Base-by-base conservation (phyloP, 2,888 invertebrate species). In the Tipula confusa region DNA sequence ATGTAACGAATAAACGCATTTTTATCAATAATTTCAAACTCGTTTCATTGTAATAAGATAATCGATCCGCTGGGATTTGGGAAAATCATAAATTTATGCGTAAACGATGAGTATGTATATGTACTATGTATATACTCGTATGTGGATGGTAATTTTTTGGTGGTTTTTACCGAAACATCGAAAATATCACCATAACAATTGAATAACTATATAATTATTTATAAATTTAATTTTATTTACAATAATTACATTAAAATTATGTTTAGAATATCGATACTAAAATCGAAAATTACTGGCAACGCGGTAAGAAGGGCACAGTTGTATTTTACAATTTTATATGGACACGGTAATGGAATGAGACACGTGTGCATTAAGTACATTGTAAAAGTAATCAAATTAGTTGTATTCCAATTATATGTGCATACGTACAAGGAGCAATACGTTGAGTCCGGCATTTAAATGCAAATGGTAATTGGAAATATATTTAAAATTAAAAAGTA, bases 1-100 rank as follows among this genome's bases (percentile, higher is more conserved):
- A 24, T 64, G 9, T 64, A 64, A 64, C 64, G 64, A 64, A 64
- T 64, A 64, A 64, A 64, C 64, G 64, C 64, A 64, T 64, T 64
- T 64, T 64, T 64, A 64, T 48, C 48, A 48, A 48, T 48, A 48
- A 48, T 48, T 48, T 48, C 48, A 18, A n/a, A 18, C 18, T 48
- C 48, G 48, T 48, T 48, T 48, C 48, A 48, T 48, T 48, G 48
- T 88, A 89, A 89, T 88, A 89, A 88, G 88, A 88, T 89, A 89
- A 89, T 89, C 89, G 89, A 88, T 89, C 89, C 89, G 88, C 86
- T 86, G 89, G 89, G 85, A 85, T 43, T 36, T 15, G 81, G 64
- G 24, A 24, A 9, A 64, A 24, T 64, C 64, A 64, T 24, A 64
- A 64, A 64, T 64, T 64, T 64, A 64, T 64, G 64, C 18, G 24